Base-by-base conservation (phyloP, 2,113 vertebrate genomes). In the Cisticola juncidis region DNA sequence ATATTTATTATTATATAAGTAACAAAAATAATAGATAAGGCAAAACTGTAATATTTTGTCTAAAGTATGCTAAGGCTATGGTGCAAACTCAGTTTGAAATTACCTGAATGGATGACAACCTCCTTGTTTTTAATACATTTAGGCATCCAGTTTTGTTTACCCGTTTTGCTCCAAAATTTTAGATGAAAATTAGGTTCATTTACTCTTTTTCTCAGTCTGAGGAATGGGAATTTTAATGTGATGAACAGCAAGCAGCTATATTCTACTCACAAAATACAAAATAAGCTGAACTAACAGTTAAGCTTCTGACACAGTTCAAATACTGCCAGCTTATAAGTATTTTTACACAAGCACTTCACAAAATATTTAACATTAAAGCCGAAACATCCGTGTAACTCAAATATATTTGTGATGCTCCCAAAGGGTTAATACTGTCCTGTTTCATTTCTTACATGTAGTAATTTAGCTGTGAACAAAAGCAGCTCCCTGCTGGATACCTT, bases 401-500 rank as follows among this genome's bases (percentile, higher is more conserved):
- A 87, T 44, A 21, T 72, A 86, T 84, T 47, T 88, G 23, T 71
- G 42, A 21, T 25, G 38, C 79, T 96, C 80, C 76, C 86, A 82
- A 97, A 80, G 89, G 93, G 93, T 96, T 92, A 95, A 97, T 92
- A 47, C 6, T 48, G 87, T 85, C 91, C 90, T 95, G 90, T 88
- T 91, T 94, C 92, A 86, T 95, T 97, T 95, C 95, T 95, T 86
- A 90, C 94, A 94, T 81, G 77, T 88, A 88, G 89, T 94, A 95
- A 95, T 97, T 96, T 93, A 85, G 93, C 79, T 81, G n/a, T 38
- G 93, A 76, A 91, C 81, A 83, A 86, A 94, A 93, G 71, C 95
- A 88, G 62, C 95, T 96, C 95, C 88, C 95, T 7, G 71, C 89
- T 93, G 87, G 95, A 95, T 96, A 96, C 97, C 94, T 94, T 95